Percentiles rank a stretch among this genome's conserved stretches.
Evolutionary conservation across 2,113 vertebrate species (phyloP).

Genomic region (Oreochromis tanganicae): DNA sequence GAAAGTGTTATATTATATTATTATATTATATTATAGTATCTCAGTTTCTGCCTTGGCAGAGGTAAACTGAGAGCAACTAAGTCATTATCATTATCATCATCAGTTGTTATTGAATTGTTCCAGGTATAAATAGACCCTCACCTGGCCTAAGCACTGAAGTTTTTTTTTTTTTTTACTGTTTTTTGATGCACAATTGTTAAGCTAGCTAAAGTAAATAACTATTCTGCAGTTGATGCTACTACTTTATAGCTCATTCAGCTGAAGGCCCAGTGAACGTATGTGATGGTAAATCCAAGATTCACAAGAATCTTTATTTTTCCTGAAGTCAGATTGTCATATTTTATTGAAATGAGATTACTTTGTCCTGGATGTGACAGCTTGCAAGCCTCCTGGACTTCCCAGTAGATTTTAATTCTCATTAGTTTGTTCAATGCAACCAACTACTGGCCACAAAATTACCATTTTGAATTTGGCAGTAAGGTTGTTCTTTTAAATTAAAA

Average conservation of each 20-base stretch:
- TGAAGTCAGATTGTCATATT: too few relatives aligned
- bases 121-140: neutral
- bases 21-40: neutral
- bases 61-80: neutral
- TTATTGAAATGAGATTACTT: too few relatives aligned
- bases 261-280: neutral
- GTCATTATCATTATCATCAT: neutral
- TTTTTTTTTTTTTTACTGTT: neutral
- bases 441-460: too few relatives aligned
- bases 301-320: too few relatives aligned
- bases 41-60: neutral
- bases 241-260: neutral
- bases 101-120: neutral
- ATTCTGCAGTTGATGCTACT: accelerated
- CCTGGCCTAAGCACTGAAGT: neutral
- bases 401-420: too few relatives aligned
- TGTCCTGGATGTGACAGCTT: too few relatives aligned
- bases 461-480: too few relatives aligned
- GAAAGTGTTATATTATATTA: neutral
- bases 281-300: too few relatives aligned
- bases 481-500: too few relatives aligned
- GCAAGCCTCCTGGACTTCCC: too few relatives aligned
- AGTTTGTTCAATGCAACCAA: too few relatives aligned
- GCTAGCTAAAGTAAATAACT: neutral
- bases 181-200: neutral